Evolutionary conservation across 1,140 invertebrate genomes (phyloP), one percentile per base, ranked within the genome.

Genomic region (Cydia strobilella): DNA sequence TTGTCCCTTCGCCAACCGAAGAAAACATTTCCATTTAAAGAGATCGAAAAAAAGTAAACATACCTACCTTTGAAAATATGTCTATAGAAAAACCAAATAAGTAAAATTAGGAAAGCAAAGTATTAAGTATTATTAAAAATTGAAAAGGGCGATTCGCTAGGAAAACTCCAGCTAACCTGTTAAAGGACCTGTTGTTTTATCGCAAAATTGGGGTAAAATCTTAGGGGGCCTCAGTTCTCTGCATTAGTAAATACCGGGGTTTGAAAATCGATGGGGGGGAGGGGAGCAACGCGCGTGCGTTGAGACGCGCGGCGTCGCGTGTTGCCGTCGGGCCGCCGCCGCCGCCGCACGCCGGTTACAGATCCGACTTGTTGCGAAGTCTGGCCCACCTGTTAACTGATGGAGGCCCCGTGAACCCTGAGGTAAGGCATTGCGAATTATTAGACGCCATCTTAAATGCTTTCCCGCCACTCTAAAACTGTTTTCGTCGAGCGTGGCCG

Each of bases 221-320:
- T 84, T 82, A 86, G 83, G 74, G 76, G 75, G 77, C 79, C 77
- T 82, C 78, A 80, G 82, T 89, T 87, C 84, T 86, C 85, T 90
- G 88, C 87, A 89, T 89, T 90, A 88, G 86, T 88, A 89, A 90
- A 89, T 86, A 90, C 84, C 83, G 86, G 83, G 87, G 83, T 87
- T 87, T 79, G 84, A 88, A 89, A 90, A 90, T 91, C 88, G 86
- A 90, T 91, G 84, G 83, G 86, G 82, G 80, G 78, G 80, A 75
- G 72, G 75, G 79, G 75, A 76, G 66, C 73, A 45, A 72, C 82
- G 87, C 88, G 88, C 90, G 81, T 91, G 90, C 90, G 90, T 88
- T 77, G 76, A 72, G 75, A 76, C 76, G 63, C 75, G 71, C 73
- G 54, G 59, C 71, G 72, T 75, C 86, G 84, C 86, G 90, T 91